These are phyloP conservation scores for Oikopleura vanhoeffeni DNA, from an alignment of 23 tunicate species.

Conservation along the genomic window DNA sequence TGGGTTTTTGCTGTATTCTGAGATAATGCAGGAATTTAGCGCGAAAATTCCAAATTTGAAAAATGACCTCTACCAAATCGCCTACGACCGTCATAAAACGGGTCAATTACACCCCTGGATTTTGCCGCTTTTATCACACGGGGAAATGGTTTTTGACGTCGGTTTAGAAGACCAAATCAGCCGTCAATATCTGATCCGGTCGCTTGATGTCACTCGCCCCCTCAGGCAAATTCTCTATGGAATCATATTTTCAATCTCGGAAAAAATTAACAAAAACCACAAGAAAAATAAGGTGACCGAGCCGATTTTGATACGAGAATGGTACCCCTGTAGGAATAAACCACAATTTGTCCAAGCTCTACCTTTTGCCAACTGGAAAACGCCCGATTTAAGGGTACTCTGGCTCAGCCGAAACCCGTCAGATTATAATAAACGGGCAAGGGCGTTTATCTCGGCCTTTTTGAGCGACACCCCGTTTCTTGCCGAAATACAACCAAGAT, in stretches of 20 bases:
- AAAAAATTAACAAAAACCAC: background rate
- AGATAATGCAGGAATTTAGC: background rate
- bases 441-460: conserved; percentile 31
- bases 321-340: background rate
- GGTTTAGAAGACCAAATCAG: background rate
- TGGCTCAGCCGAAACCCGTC: conserved; percentile 34
- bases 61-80: background rate
- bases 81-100: background rate
- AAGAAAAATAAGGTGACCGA: background rate
- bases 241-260: conserved; percentile 25
- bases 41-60: background rate
- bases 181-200: background rate
- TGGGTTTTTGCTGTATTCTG: background rate
- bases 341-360: conserved; percentile 25
- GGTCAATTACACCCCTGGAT: conserved; percentile 14
- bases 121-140: background rate
- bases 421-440: conserved; percentile 31
- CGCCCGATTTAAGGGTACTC: conserved; percentile 21
- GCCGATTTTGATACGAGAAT: background rate
- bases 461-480: conserved; percentile 26
- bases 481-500: conserved; percentile 24
- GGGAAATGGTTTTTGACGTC: background rate
- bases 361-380: conserved; percentile 20
- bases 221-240: conserved; percentile 32
- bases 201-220: conserved; percentile 16